Evolutionary conservation across 2,888 invertebrate species (phyloP).

Genomic region (Mycalesis mineus): DNA sequence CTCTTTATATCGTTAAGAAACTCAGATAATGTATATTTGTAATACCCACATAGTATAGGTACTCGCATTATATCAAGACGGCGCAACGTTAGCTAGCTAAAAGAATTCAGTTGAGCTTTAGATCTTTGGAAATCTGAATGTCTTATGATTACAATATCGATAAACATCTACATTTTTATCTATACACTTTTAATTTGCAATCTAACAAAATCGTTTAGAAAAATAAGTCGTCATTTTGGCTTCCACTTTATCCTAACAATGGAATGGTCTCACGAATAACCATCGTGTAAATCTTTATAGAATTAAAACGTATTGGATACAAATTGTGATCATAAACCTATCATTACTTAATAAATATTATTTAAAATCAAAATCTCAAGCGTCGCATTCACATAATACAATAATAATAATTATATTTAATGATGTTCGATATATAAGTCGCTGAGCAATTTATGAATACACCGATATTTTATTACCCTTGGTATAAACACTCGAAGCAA

Average conservation of each 20-base stretch:
- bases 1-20: slow-evolving; percentile 22
- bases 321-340: slow-evolving; percentile 18
- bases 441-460: slow-evolving; percentile 10
- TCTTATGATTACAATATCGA: slow-evolving; percentile 66
- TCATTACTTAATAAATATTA: slow-evolving; percentile 14
- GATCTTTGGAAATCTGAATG: slow-evolving; percentile 74
- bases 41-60: slow-evolving; percentile 31
- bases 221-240: slow-evolving; percentile 77
- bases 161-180: slow-evolving; percentile 68
- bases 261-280: slow-evolving; percentile 75
- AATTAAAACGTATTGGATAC: slow-evolving; percentile 15
- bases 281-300: slow-evolving; percentile 38
- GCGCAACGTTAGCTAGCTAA: slow-evolving; percentile 55
- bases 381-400: slow-evolving; percentile 14
- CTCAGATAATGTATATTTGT: slow-evolving; percentile 23
- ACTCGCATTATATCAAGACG: slow-evolving; percentile 37
- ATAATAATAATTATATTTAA: not conserved
- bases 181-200: slow-evolving; percentile 63
- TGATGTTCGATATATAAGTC: slow-evolving; percentile 5
- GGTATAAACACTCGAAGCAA: too few relatives aligned
- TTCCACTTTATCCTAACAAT: slow-evolving; percentile 69
- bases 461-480: not conserved
- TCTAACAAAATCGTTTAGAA: slow-evolving; percentile 76
- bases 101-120: slow-evolving; percentile 72
- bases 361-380: slow-evolving; percentile 14